Evolutionary conservation across 2,113 vertebrate genomes (phyloP).

Genomic region (Hymenochirus boettgeri): DNA sequence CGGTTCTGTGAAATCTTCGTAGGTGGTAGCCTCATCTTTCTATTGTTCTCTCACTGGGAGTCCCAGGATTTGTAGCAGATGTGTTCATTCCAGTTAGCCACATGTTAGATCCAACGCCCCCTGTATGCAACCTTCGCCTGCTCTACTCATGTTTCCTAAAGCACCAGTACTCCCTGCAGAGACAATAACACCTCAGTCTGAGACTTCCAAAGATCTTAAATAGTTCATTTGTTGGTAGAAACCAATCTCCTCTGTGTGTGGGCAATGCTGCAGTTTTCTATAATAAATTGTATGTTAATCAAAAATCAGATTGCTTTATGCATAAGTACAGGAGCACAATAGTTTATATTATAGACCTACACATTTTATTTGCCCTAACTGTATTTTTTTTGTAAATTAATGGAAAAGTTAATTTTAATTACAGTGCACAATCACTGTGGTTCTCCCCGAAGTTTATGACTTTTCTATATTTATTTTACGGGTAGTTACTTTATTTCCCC

Average conservation of each 20-base stretch:
- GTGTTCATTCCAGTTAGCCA: slow-evolving; percentile 1
- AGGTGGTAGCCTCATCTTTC: not conserved
- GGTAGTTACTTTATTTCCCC: too few species aligned
- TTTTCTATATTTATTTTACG: too few species aligned
- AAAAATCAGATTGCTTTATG: too few species aligned
- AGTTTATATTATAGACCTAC: too few species aligned
- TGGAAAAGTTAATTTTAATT: too few species aligned
- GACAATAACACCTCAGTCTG: slow-evolving; percentile 13
- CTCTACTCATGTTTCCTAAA: slow-evolving; percentile 1
- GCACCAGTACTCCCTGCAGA: not conserved
- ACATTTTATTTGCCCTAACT: not conserved
- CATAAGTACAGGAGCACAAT: too few species aligned
- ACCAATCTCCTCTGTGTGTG: not conserved
- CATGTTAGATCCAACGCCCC: not conserved
- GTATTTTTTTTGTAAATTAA: too few species aligned
- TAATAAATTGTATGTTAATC: too few species aligned
- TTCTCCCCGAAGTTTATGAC: too few species aligned
- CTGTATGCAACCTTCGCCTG: not conserved
- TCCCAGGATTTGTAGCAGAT: not conserved
- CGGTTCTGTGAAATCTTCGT: not conserved
- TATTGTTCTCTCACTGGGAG: slow-evolving; percentile 1
- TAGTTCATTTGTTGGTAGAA: not conserved
- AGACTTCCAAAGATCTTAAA: not conserved
- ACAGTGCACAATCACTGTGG: too few species aligned
- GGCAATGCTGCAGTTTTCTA: not conserved